These are phyloP conservation scores for Rhinatrema bivittatum DNA, from an alignment of 2,797 vertebrate species.

Conservation along the genomic window DNA sequence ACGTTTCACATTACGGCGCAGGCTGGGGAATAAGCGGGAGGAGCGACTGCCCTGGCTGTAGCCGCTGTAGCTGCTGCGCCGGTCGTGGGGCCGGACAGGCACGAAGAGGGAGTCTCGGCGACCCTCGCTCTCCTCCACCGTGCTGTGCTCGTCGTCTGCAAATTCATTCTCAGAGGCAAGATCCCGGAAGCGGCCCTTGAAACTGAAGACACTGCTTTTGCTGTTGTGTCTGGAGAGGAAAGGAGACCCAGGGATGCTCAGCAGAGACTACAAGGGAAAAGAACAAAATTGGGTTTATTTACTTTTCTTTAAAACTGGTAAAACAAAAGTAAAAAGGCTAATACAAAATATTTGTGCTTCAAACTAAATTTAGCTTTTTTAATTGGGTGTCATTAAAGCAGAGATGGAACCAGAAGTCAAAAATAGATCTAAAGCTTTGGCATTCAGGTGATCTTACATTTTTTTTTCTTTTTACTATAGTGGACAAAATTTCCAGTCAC, in stretches of 20 bases:
- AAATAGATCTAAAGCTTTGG: too few relatives aligned
- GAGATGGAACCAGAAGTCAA: too few relatives aligned
- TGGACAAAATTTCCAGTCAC: too few relatives aligned
- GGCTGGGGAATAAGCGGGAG: conserved; percentile 83
- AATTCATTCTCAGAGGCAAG: conserved; percentile 94
- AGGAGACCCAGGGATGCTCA: conserved; percentile 94
- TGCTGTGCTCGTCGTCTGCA: conserved; percentile 95
- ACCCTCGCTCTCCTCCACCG: conserved; percentile 93
- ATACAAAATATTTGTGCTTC: too few relatives aligned
- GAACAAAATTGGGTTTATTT: fast-evolving
- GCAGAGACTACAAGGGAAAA: conserved; percentile 69
- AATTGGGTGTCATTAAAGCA: too few relatives aligned
- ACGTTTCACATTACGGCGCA: conserved; percentile 79
- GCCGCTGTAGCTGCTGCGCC: conserved; percentile 95
- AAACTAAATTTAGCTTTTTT: too few relatives aligned
- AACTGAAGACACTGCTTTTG: conserved; percentile 98
- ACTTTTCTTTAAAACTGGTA: too few relatives aligned
- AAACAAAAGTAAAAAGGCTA: too few relatives aligned
- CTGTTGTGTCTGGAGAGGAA: conserved; percentile 95
- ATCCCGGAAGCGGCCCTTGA: conserved; percentile 82
- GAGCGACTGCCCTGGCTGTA: conserved; percentile 90
- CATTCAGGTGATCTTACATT: too few relatives aligned
- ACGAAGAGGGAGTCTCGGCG: conserved; percentile 91
- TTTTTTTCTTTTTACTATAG: too few relatives aligned
- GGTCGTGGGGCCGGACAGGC: conserved; percentile 74